These are phyloP conservation scores for Stenodera caucasica DNA, from an alignment of 2,888 invertebrate genomes.

Conservation along the genomic window DNA sequence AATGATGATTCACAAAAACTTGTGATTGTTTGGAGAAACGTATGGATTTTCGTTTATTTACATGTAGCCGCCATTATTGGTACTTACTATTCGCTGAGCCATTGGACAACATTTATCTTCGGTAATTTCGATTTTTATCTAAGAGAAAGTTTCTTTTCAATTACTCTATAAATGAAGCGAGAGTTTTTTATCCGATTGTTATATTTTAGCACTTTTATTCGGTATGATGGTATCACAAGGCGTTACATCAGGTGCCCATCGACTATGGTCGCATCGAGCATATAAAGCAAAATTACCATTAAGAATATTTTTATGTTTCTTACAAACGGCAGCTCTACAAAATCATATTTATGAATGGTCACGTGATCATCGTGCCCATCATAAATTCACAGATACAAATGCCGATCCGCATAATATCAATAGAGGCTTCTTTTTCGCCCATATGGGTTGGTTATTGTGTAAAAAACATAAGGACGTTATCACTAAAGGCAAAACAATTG, in stretches of 20 bases:
- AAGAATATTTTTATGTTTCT: conserved; percentile 73
- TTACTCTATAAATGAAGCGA: no score
- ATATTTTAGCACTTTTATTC: neutral
- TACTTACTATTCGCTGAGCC: conserved; percentile 70
- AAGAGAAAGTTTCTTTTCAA: no score
- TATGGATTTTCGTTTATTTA: conserved; percentile 74
- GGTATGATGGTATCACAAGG: conserved; percentile 56
- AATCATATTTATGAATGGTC: conserved; percentile 79
- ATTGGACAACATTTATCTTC: conserved; percentile 69
- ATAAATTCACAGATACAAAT: conserved; percentile 91
- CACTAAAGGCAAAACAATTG: conserved; percentile 81
- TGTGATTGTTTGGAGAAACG: conserved; percentile 80
- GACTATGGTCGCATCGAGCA: conserved; percentile 93
- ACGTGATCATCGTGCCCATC: conserved; percentile 82
- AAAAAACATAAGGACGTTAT: conserved; percentile 90
- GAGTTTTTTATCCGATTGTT: neutral
- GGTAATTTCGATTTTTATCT: conserved; percentile 62
- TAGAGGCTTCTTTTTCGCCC: conserved; percentile 94
- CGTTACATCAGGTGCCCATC: conserved; percentile 95
- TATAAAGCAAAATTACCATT: conserved; percentile 95
- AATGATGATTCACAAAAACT: conserved; percentile 60
- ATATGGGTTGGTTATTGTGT: conserved; percentile 91
- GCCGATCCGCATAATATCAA: conserved; percentile 93
- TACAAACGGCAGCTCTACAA: conserved; percentile 84
- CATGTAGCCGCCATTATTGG: conserved; percentile 79